Conservation (phyloP, 2,113 vertebrate genomes). For the Perca flavescens region DNA sequence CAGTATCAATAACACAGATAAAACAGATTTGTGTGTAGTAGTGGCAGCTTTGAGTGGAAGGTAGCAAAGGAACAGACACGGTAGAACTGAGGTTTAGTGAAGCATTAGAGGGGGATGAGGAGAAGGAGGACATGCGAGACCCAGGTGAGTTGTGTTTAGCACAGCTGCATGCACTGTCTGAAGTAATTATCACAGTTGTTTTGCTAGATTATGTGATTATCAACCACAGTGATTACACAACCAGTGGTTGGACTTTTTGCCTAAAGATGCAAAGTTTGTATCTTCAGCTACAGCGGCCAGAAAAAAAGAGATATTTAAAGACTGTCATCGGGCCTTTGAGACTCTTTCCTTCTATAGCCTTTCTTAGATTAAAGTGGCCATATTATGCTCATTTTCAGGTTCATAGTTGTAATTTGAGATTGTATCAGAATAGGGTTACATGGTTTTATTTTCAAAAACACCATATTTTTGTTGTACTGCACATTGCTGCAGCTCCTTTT, state of each 20-base stretch:
- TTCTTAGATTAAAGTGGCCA: neutral
- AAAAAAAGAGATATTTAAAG: too few species aligned
- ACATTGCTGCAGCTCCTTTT: too few species aligned
- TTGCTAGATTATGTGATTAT: neutral
- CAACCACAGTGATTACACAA: neutral
- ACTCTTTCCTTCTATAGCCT: neutral
- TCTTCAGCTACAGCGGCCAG: neutral
- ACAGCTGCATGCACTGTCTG: neutral
- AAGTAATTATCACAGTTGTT: neutral
- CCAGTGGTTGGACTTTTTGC: too few species aligned
- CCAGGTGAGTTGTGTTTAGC: conserved; percentile 78
- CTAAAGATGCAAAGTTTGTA: neutral
- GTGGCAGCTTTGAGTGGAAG: neutral
- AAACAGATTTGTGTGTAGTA: conserved; percentile 21
- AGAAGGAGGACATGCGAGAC: conserved; percentile 64
- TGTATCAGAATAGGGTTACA: too few species aligned
- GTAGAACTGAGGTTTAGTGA: conserved; percentile 40
- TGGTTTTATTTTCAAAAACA: too few species aligned
- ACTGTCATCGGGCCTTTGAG: neutral
- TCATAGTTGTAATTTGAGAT: too few species aligned
- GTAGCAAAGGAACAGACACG: conserved; percentile 32
- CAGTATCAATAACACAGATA: conserved; percentile 34
- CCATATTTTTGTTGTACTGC: too few species aligned
- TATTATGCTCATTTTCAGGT: too few species aligned
- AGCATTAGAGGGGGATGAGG: conserved; percentile 76